Percentiles rank a stretch among this genome's conserved stretches.
Evolutionary conservation across 2,113 vertebrate genomes (phyloP).

Genomic region (Microtus richardsoni): DNA sequence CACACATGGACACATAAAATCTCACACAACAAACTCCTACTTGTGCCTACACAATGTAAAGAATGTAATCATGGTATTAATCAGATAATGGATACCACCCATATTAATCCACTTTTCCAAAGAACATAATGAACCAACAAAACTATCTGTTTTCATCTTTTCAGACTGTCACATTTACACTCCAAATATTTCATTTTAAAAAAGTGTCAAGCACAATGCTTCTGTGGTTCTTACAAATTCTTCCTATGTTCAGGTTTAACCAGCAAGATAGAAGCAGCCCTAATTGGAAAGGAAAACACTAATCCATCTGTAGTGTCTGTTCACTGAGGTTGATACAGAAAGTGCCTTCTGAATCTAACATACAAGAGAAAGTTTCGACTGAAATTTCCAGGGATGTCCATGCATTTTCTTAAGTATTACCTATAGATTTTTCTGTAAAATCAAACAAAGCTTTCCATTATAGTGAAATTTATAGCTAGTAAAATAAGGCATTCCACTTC

Average conservation of each 20-base stretch:
- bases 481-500: not conserved
- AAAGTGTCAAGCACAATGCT: not conserved
- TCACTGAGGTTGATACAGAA: not conserved
- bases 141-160: not conserved
- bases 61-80: not conserved
- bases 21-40: not conserved
- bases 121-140: too few species aligned
- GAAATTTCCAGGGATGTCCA: not conserved
- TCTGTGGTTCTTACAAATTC: not conserved
- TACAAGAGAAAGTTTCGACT: not conserved
- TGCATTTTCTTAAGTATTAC: not conserved
- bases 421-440: not conserved
- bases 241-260: not conserved
- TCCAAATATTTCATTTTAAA: not conserved
- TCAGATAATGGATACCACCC: not conserved
- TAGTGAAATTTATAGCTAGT: not conserved
- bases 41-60: not conserved
- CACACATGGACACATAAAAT: not conserved
- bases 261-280: not conserved
- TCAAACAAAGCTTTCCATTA: conserved; percentile 2
- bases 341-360: not conserved
- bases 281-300: not conserved
- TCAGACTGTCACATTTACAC: not conserved
- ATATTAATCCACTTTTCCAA: not conserved
- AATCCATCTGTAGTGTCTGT: not conserved